Base-by-base conservation (phyloP, 2,888 invertebrate species). In the Caenorhabditis sp. region DNA sequence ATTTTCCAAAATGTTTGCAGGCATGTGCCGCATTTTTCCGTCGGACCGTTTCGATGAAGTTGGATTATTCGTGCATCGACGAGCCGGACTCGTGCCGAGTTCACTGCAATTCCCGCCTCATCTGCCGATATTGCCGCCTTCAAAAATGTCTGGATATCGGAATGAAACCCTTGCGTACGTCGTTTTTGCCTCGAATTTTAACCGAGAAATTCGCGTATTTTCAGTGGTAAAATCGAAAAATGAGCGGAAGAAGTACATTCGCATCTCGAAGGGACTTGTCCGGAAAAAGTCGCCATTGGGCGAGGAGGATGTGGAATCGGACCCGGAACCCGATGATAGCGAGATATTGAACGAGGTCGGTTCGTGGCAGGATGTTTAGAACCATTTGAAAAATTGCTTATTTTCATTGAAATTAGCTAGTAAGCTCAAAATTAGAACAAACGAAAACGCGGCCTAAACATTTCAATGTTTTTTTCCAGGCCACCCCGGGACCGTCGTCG, bases 1-100 rank as follows among this genome's bases (percentile, higher is more conserved):
- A n/a, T n/a, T n/a, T n/a, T 5, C 17, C 43, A 15, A 11, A 43
- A 37, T 37, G 9, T 11, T 52, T 65, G 5, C 70, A 73, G 73
- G 73, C 73, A 11, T 73, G 73, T 35, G 73, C 65, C 4, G 73
- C 73, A 13, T 73, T 73, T 30, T 73, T 73, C 53, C 73, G 73
- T 2, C 73, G 73, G 15, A 73, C 73, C 7, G 30, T 73, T 2
- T 65, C 73, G 13, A 73, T 73, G 73, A 59, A 53, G 17, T 32
- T 73, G 24, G 63, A 65, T 7, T 73, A 73, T 32, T 22, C 50
- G 3, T 73, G 73, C 26, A 53, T 73, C 13, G 39, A 65, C 6
- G 39, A 65, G 2, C 45, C 52, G 2, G 73, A 73, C 3, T n/a
- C 39, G 6, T 73, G 73, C 27, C 59, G 59, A 32, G 73, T 73